phyloP scores from a whole-genome alignment of 2,113 vertebrate genomes.

The Carlito syrichta region DNA sequence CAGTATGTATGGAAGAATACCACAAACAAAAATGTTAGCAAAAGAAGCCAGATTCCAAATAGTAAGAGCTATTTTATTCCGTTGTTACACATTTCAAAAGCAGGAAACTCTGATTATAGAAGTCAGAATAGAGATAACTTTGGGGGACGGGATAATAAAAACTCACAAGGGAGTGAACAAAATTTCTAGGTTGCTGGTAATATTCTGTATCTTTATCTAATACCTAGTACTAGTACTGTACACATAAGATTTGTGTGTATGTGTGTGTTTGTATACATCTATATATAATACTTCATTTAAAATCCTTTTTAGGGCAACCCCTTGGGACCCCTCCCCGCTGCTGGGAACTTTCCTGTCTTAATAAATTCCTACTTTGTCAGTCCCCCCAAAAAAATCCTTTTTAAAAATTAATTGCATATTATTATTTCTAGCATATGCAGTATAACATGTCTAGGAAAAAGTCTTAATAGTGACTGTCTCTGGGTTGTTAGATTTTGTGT shows the following conservation, averaged over 20 bases:
- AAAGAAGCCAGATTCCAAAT: neutral
- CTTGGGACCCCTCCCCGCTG: no score
- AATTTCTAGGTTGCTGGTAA: neutral
- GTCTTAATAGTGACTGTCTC: neutral
- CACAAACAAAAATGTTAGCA: neutral
- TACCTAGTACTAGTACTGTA: neutral
- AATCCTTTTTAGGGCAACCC: no score
- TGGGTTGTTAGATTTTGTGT: neutral
- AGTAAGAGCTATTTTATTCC: neutral
- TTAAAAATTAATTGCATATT: neutral
- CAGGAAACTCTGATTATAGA: neutral
- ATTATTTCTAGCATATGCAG: neutral
- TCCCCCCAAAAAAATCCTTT: no score
- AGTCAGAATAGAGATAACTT: neutral
- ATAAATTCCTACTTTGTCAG: no score
- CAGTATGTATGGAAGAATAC: neutral
- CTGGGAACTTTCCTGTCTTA: no score
- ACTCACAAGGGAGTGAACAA: neutral
- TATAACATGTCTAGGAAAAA: neutral
- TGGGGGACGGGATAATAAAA: neutral
- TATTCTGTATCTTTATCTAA: neutral
- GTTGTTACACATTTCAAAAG: neutral
- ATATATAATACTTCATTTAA: no score
- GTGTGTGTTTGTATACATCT: neutral
- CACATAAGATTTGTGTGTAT: neutral